These are phyloP conservation scores for Grus americana DNA, from an alignment of 2,113 vertebrate genomes.

Conservation along the genomic window DNA sequence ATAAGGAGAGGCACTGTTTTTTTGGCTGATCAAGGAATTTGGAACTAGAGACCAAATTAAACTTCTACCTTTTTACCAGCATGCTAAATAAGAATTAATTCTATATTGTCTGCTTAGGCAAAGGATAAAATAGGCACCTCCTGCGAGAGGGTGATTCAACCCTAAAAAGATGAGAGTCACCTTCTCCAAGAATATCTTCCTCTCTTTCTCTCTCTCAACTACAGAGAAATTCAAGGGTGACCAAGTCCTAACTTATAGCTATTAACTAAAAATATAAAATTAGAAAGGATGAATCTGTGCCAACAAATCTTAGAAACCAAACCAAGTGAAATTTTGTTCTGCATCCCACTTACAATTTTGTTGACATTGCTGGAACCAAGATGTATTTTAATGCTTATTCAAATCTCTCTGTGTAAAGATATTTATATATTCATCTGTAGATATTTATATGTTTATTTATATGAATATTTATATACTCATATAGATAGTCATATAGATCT, in stretches of 20 bases:
- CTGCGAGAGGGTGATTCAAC: neutral
- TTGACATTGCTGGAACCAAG: neutral
- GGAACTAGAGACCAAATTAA: neutral
- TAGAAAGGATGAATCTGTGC: neutral
- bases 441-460: conserved; percentile 7
- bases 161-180: neutral
- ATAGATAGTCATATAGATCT: neutral
- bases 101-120: neutral
- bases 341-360: neutral
- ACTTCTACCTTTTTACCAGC: neutral
- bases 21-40: neutral
- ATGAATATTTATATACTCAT: neutral
- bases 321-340: neutral
- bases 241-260: neutral
- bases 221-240: neutral
- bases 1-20: neutral
- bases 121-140: neutral
- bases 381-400: neutral
- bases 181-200: neutral
- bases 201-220: neutral
- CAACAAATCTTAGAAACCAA: neutral
- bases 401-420: neutral
- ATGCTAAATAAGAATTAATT: neutral
- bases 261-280: neutral
- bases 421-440: neutral